phyloP scores from a whole-genome alignment of 2,113 vertebrate genomes.

The Leptobrachium leishanense region DNA sequence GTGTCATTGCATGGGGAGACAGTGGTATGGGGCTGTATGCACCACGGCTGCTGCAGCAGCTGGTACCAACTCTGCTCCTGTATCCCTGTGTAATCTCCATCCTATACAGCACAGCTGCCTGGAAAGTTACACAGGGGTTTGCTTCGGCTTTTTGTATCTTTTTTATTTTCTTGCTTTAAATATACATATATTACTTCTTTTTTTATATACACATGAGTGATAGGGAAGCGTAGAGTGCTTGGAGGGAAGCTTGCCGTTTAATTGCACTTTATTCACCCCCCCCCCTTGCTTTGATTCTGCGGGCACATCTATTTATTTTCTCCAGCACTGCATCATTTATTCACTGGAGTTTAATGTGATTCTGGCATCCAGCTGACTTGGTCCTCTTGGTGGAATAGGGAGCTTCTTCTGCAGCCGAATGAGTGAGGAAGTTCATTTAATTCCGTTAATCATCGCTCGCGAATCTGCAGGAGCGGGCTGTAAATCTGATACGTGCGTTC shows the following conservation, averaged over 20 bases:
- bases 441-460: slow-evolving; percentile 13
- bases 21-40: background rate
- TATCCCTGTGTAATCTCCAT: slow-evolving; percentile 5
- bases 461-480: background rate
- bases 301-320: slow-evolving; percentile 66
- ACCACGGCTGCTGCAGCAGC: slow-evolving; percentile 31
- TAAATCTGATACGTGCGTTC: background rate
- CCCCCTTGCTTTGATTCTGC: slow-evolving; percentile 50
- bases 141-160: background rate
- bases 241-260: background rate
- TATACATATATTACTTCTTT: too few species aligned
- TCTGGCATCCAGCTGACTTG: slow-evolving; percentile 57
- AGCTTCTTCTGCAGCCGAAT: slow-evolving; percentile 58
- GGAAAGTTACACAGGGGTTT: slow-evolving; percentile 54
- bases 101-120: slow-evolving; percentile 30
- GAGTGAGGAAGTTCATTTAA: slow-evolving; percentile 72
- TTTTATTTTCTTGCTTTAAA: too few species aligned
- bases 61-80: background rate
- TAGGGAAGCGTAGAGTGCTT: too few species aligned
- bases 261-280: slow-evolving; percentile 1
- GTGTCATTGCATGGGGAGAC: slow-evolving; percentile 2
- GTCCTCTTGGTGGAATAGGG: slow-evolving; percentile 60
- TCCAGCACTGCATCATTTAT: slow-evolving; percentile 79
- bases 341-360: slow-evolving; percentile 72
- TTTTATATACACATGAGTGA: too few species aligned